Evolutionary conservation across 2,113 vertebrate genomes (phyloP), one percentile per base, ranked within the genome.

Genomic region (Echinops telfairi): DNA sequence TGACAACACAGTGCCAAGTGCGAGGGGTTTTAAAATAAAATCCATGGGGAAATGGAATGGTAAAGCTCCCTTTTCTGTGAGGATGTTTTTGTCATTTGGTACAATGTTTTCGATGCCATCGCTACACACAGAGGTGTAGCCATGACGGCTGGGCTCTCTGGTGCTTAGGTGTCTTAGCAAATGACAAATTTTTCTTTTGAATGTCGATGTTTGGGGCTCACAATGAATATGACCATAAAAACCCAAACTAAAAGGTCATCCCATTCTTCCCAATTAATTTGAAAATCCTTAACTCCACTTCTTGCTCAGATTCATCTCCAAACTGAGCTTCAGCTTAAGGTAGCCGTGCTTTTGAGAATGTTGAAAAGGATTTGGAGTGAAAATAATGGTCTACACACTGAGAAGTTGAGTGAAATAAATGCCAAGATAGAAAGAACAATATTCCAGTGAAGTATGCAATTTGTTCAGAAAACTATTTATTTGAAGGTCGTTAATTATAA

Each of bases 381-480:
- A 82, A 19, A 83, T 88, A 38, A 40, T 77, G 31, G 33, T 82
- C 31, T 82, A 58, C 88, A 43, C 25, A 94, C 86, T 94, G 95
- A 94, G 89, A 89, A 95, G 66, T 25, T 83, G 57, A 93, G n/a
- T 60, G 38, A 96, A 95, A 88, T 93, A 89, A 91, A 60, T 88
- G 83, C 71, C 77, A 80, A 91, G 60, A 94, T n/a, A 91, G 17
- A n/a, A 89, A 85, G 79, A 96, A 94, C 94, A 79, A 94, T 85
- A 96, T 58, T 83, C 78, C 93, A 77, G 68, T 53, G 68, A 97
- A 90, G 87, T 95, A 64, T 96, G 62, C 92, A 96, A 97, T 97
- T 97, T 96, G 83, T 91, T 96, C 80, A 88, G 88, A 97, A 96
- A 95, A 75, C 47, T 53, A 95, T 96, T 94, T 75, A 96, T 95